Base-by-base conservation (phyloP, 1,140 invertebrate species). In the Musca domestica region DNA sequence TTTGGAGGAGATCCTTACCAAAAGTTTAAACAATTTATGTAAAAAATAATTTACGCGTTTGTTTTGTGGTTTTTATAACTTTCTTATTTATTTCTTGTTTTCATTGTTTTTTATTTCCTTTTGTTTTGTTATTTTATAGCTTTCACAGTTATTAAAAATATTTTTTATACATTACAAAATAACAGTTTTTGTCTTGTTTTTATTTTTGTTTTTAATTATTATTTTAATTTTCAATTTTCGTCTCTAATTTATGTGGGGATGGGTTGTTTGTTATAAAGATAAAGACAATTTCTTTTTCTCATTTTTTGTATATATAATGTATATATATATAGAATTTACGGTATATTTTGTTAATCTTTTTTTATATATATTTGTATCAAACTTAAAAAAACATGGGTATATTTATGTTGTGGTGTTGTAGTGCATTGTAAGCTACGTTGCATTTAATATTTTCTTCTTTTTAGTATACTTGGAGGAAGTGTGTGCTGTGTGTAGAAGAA, bases 131-230 rank as follows among this genome's bases (percentile, higher is more conserved):
- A 41, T 41, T 41, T 41, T 41, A 41, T 80, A 80, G 76, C 78
- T 81, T 81, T 81, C 78, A 81, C 76, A 81, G 79, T 80, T 80
- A 80, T 80, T 80, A 80, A 80, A 80, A 67, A 69, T 71, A 77
- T 80, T 81, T 56, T 23, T 80, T 80, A 78, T 81, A 78, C 76
- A 81, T 78, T 80, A 81, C 75, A 80, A 80, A 80, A 80, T 80
- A 80, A 80, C 78, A 80, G 78, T 77, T 65, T 66, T 56, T 65
- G n/a, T 22, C 3, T 34, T 61, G 27, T 61, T 61, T 58, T 30
- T 3, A 27, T 58, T 58, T 6, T 58, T 64, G 51, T 64, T 63
- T n/a, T n/a, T n/a, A n/a, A 64, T 52, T 64, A 41, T 54, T 41
- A 54, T 22, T 68, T 41, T 64, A 19, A 25, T 47, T 67, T 49